phyloP scores from a whole-genome alignment of 2,797 vertebrate species.

The Pseudochromis fuscus region DNA sequence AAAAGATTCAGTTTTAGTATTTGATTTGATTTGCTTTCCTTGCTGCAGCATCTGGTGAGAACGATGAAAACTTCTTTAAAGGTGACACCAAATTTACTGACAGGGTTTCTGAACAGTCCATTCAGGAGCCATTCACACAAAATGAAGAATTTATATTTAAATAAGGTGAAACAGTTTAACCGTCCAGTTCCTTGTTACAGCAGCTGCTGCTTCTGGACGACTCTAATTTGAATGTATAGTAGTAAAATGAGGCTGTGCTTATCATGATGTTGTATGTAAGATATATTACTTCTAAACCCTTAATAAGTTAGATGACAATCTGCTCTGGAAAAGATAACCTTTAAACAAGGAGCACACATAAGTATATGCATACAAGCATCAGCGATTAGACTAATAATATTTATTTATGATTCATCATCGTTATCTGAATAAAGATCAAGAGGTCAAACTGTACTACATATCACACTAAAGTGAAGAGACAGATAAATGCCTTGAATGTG shows the following conservation, averaged over 20 bases:
- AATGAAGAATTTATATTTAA: not conserved
- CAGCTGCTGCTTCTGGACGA: not conserved
- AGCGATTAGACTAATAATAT: conserved; percentile 33
- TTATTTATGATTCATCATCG: conserved; percentile 38
- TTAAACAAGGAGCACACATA: conserved; percentile 20
- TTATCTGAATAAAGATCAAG: conserved; percentile 9
- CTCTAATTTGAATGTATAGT: conserved; percentile 19
- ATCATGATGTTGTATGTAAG: conserved; percentile 41
- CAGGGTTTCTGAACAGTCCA: not conserved
- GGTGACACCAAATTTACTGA: not conserved
- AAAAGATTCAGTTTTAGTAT: not conserved
- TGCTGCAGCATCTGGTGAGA: not conserved
- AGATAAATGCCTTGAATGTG: no score
- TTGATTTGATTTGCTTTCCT: not conserved
- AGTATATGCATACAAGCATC: conserved; percentile 36
- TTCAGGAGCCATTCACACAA: not conserved
- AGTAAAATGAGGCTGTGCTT: conserved; percentile 20
- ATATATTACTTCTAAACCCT: conserved; percentile 31
- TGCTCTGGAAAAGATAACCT: conserved; percentile 43
- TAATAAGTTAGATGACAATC: conserved; percentile 28
- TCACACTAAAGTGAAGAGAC: not conserved
- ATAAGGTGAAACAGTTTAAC: not conserved
- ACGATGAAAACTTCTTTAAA: not conserved
- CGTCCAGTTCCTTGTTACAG: not conserved
- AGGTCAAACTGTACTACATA: not conserved